A percentile compares a stretch with the other conserved stretches of the same genome.
phyloP scores from a whole-genome alignment of 23 tunicate species.

The Ciona savignyi region DNA sequence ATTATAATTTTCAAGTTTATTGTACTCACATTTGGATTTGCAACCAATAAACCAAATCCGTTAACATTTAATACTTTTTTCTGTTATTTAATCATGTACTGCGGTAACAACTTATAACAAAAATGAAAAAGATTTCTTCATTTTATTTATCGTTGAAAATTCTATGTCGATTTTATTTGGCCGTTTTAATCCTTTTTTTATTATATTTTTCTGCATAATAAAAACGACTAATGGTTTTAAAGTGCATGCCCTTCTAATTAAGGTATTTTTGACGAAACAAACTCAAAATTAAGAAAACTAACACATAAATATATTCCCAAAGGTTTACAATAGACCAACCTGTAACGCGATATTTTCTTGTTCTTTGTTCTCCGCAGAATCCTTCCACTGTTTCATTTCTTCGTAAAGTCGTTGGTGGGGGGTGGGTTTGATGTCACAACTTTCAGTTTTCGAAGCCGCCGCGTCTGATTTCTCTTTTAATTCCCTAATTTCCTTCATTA shows the following conservation, averaged over 20 bases:
- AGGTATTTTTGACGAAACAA: no score
- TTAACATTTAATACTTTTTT: no score
- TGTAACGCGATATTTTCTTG: background rate
- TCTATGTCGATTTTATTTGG: background rate
- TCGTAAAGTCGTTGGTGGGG: constrained; percentile 1
- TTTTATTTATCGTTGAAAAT: background rate
- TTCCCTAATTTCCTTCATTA: background rate
- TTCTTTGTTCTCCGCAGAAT: constrained; percentile 4
- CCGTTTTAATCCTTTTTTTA: no score
- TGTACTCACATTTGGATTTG: no score
- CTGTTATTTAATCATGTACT: background rate
- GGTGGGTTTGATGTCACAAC: background rate
- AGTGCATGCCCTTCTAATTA: no score
- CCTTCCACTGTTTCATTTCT: constrained; percentile 10
- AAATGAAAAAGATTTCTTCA: background rate
- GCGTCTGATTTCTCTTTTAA: background rate
- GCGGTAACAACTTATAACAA: no score
- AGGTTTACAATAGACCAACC: background rate
- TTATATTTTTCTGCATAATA: no score
- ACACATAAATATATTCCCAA: background rate
- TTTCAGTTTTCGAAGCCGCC: background rate
- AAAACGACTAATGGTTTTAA: no score
- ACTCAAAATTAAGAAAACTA: no score
- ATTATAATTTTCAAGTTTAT: no score
- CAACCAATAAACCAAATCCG: no score